Evolutionary conservation across 2,113 vertebrate species (phyloP), one percentile per base, ranked within the genome.

Genomic region (Ailurus styani): DNA sequence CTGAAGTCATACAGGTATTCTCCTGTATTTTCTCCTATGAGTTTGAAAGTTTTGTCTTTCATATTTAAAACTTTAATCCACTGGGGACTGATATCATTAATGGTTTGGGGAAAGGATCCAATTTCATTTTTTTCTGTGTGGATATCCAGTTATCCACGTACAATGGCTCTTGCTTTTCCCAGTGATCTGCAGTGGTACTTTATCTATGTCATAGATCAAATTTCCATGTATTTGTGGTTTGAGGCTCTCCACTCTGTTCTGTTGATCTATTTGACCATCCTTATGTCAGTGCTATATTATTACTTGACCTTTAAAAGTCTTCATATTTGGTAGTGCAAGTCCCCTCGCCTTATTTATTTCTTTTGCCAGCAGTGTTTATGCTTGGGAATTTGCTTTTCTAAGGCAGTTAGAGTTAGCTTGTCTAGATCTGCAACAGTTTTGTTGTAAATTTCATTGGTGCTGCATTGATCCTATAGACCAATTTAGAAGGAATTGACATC

Each of bases 11-110:
- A 52, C 79, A 84, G 85, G 83, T 54, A 88, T 52, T 78, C 68
- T 62, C 37, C 75, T 55, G 21, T 82, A 64, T 93, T 91, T 97
- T 88, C 62, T 88, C 87, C 70, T 68, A 23, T 37, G 89, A 87
- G 34, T 84, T 94, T 89, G 54, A 70, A 93, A 88, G 45, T 87
- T 91, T 91, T 96, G n/a, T 15, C 21, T 89, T 95, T 95, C 60
- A 47, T 64, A 64, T 72, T 91, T 78, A 90, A 93, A 42, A 54
- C 83, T 95, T 73, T 90, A 87, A 91, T 75, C 77, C 62, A 68
- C 13, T 18, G 42, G 60, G 47, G 75, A 52, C 14, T 70, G 29
- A 2, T 45, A 66, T 25, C 50, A 77, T 62, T 82, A 92, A 83
- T 29, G 72, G 18, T 94, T 70, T n/a, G 73, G 37, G 84, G 42